Conservation (phyloP, 2,888 invertebrate genomes). For the Dicranocentrus wangi region DNA sequence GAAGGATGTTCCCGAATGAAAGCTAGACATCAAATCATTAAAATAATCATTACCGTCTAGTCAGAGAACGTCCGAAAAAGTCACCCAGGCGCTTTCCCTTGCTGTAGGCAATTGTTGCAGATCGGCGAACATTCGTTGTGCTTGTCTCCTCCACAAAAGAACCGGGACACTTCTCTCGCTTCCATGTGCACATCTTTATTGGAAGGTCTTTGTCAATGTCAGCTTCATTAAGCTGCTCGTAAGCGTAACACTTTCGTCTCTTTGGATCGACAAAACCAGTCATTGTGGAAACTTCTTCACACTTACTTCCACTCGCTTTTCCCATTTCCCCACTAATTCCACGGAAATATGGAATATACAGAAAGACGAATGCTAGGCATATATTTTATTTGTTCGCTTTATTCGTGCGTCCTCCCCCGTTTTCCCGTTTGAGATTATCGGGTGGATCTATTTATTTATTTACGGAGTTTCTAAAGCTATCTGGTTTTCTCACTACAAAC, state of each 20-base stretch:
- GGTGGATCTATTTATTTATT: too few species aligned
- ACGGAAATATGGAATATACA: too few species aligned
- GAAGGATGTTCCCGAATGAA: background rate
- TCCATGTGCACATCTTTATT: conserved; percentile 1
- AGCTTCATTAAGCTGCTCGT: conserved; percentile 12
- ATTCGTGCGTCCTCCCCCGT: too few species aligned
- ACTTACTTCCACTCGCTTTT: background rate
- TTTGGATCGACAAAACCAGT: background rate
- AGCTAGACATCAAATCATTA: background rate
- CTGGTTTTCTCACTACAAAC: too few species aligned
- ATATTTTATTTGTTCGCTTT: too few species aligned
- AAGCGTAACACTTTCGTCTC: background rate
- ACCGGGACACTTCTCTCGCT: conserved; percentile 8
- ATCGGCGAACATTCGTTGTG: conserved; percentile 30
- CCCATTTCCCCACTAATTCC: background rate
- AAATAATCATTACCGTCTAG: conserved; percentile 56
- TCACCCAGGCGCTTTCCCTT: conserved; percentile 63
- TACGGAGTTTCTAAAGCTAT: too few species aligned
- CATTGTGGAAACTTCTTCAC: conserved; percentile 9
- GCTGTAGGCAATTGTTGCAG: conserved; percentile 63
- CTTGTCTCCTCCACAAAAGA: background rate
- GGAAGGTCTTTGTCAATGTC: conserved; percentile 15
- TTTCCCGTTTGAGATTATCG: too few species aligned
- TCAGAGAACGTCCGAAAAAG: conserved; percentile 58
- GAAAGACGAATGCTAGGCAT: too few species aligned